Base-by-base conservation (phyloP, 2,888 invertebrate species). In the Metopia argyrocephala region DNA sequence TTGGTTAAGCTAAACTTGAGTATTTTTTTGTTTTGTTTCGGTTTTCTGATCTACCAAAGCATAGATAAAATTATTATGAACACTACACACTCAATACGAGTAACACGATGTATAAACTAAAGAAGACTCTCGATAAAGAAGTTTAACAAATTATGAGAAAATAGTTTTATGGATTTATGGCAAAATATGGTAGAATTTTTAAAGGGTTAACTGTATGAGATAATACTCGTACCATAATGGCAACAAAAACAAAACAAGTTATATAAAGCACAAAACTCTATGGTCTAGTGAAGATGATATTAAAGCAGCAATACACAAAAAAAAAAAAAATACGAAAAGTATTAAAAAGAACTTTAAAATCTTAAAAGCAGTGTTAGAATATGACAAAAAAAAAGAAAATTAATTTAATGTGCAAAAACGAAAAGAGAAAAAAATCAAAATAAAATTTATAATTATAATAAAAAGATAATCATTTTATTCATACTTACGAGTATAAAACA, bases 251-350 rank as follows among this genome's bases (percentile, higher is more conserved):
- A 64, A 79, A 78, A 81, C 81, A 56, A 81, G 81, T 81, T 81
- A 78, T 81, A 75, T 66, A 76, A 83, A 83, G 50, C 74, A 78
- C 66, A 65, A 9, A 38, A 80, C 79, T 82, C 82, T 75, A 84
- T 78, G 84, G 84, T 84, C 84, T 83, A 80, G 78, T 82, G 83
- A 79, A 78, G 80, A 82, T 82, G 82, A 66, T 54, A 66, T 61
- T 70, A 48, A 73, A 71, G 52, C 15, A 27, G 56, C 27, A 27
- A 27, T 27, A 5, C 27, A 5, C n/a, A 56, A 65, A 46, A 12
- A 38, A 12, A 21, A 31, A 52, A 38, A 28, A 48, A 31, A 31
- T 18, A 21, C 20, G 31, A 38, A 28, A 48, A 31, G 25, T 18
- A 5, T 23, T 27, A 64, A 23, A 48, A 64, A 64, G 48, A 64